Evolutionary conservation across 2,888 invertebrate genomes (phyloP), one percentile per base, ranked within the genome.

Genomic region (Ypsolopha scabrella): DNA sequence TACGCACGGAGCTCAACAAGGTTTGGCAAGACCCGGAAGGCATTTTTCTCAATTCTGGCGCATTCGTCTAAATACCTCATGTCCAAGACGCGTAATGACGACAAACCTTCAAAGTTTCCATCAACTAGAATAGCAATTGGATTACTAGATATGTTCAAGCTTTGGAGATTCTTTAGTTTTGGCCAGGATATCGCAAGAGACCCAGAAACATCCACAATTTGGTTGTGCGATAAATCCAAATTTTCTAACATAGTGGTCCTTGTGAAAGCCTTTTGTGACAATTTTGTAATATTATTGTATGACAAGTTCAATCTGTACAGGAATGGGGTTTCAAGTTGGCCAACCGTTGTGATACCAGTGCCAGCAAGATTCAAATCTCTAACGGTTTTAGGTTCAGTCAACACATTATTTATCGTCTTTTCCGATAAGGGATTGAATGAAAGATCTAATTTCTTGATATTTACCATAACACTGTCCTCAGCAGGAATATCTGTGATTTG

Each of bases 381-480:
- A 0, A 95, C 92, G 0, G 96, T 95, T 80, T 96, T 97, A 0
- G 96, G 96, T 68, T 96, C 96, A 35, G 93, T 93, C 1, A 97
- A 75, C 51, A 97, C 90, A 66, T 93, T 93, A 46, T 79, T 88
- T 0, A 96, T 87, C 0, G 95, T 91, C 60, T 92, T 91, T 51
- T 89, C 87, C 1, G 92, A 91, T 1, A 97, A 71, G 0, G 95
- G 95, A 85, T 96, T 97, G 58, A 91, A 93, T 2, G 95, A 95
- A 8, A 97, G 79, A 75, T 97, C 96, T 7, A 97, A 80, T 57
- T 92, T 90, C 68, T 96, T 96, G 4, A 96, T 93, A 65, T 95
- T 96, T 0, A 94, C 94, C 88, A 96, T 91, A 1, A 95, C 92
- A 62, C 92, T 93, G 52, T 95, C 93, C 67, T 96, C 96, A 0